phyloP scores from a whole-genome alignment of 2,888 invertebrate genomes.

The Dioctria linearis region DNA sequence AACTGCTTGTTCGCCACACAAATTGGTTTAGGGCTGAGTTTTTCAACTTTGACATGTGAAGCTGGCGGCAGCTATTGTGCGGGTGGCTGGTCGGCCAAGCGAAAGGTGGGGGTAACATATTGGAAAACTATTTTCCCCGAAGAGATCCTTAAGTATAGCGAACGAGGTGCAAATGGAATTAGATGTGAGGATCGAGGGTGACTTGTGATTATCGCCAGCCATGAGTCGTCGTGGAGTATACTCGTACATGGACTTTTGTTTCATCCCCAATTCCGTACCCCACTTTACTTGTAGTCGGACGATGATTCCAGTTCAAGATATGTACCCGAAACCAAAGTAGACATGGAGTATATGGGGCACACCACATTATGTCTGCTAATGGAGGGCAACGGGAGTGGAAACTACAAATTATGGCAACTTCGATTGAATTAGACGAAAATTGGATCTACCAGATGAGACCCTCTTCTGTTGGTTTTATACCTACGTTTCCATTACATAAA shows the following conservation, averaged over 20 bases:
- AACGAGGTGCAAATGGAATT: constrained; percentile 60
- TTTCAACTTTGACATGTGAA: constrained; percentile 17
- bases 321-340: neutral
- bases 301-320: neutral
- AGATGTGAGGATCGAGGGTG: constrained; percentile 55
- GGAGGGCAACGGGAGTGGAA: neutral
- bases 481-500: constrained; percentile 21
- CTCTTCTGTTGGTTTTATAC: constrained; percentile 4
- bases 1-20: neutral
- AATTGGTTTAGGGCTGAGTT: constrained; percentile 9
- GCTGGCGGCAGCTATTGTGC: neutral
- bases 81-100: neutral
- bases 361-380: constrained; percentile 21
- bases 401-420: constrained; percentile 44
- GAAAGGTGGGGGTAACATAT: constrained; percentile 38
- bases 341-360: neutral
- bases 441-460: constrained; percentile 28
- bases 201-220: constrained; percentile 36
- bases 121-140: constrained; percentile 54
- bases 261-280: neutral
- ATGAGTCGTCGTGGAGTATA: neutral
- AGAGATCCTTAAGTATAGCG: constrained; percentile 55
- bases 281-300: neutral
- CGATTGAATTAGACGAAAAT: constrained; percentile 53
- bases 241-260: neutral